Percentiles rank a stretch among this genome's conserved stretches.
phyloP scores from a whole-genome alignment of 2,797 vertebrate species.

The Takifugu rubripes region DNA sequence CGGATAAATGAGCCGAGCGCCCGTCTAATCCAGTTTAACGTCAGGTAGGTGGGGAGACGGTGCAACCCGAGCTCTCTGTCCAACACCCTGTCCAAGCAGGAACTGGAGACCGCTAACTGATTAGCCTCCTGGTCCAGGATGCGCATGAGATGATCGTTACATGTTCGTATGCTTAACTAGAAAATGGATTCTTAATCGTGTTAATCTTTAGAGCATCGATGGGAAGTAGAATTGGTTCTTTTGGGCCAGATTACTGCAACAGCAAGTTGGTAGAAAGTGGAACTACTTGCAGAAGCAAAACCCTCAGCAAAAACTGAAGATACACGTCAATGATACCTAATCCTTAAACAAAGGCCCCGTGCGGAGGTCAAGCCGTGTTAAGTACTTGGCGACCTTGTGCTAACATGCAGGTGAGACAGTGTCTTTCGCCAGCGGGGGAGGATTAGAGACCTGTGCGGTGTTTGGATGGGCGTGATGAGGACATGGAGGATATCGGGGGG shows the following conservation, averaged over 20 bases:
- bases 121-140: constrained; percentile 20
- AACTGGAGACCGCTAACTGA: constrained; percentile 7
- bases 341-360: constrained; percentile 3
- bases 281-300: too few species aligned
- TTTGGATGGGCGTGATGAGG: constrained; percentile 16
- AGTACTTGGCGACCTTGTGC: constrained; percentile 47
- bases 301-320: too few species aligned
- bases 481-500: not conserved
- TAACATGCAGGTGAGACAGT: constrained; percentile 27
- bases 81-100: too few species aligned
- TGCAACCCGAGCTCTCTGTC: not conserved
- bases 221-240: too few species aligned
- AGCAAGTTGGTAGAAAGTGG: too few species aligned
- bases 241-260: too few species aligned
- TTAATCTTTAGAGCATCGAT: not conserved
- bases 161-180: too few species aligned
- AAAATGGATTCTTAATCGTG: too few species aligned
- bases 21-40: constrained; percentile 57
- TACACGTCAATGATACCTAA: constrained; percentile 9
- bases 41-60: constrained; percentile 24
- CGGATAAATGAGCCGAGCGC: constrained; percentile 56
- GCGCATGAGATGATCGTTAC: not conserved
- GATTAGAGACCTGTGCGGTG: constrained; percentile 34
- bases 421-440: constrained; percentile 40
- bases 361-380: constrained; percentile 57